These are phyloP conservation scores for Ormia ochracea DNA, from an alignment of 2,888 invertebrate species.

Conservation along the genomic window DNA sequence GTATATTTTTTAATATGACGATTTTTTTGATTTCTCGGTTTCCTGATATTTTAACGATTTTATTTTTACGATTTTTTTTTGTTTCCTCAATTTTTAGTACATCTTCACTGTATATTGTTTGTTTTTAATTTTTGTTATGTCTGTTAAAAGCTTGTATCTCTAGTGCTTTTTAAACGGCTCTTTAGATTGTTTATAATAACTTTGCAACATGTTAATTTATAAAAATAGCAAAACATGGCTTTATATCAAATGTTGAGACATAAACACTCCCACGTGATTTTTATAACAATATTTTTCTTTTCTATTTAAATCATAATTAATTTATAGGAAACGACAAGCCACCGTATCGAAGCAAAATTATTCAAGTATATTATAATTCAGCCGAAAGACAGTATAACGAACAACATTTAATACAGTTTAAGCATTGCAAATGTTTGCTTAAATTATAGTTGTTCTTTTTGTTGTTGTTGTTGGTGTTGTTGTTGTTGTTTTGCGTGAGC, in stretches of 20 bases:
- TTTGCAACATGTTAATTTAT: neutral
- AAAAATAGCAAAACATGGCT: neutral
- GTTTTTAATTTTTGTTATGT: no score
- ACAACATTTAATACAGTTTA: constrained; percentile 23
- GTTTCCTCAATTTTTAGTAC: no score
- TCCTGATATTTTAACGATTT: no score
- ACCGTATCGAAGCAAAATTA: constrained; percentile 30
- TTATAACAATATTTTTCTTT: neutral
- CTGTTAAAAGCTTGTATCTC: no score
- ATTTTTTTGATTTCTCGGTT: no score
- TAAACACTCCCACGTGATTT: constrained; percentile 32
- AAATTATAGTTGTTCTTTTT: neutral
- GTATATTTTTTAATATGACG: no score
- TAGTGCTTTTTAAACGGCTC: no score
- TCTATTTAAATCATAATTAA: constrained; percentile 20
- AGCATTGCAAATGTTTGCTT: constrained; percentile 31
- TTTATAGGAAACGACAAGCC: constrained; percentile 37
- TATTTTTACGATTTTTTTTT: no score
- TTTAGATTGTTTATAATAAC: no score
- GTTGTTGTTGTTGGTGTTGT: neutral
- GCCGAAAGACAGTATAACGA: neutral
- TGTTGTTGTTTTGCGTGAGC: neutral
- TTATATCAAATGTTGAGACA: neutral
- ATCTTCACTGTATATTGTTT: no score
- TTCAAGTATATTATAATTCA: constrained; percentile 20